phyloP scores from a whole-genome alignment of 2,888 invertebrate genomes.

The Pteria penguin region DNA sequence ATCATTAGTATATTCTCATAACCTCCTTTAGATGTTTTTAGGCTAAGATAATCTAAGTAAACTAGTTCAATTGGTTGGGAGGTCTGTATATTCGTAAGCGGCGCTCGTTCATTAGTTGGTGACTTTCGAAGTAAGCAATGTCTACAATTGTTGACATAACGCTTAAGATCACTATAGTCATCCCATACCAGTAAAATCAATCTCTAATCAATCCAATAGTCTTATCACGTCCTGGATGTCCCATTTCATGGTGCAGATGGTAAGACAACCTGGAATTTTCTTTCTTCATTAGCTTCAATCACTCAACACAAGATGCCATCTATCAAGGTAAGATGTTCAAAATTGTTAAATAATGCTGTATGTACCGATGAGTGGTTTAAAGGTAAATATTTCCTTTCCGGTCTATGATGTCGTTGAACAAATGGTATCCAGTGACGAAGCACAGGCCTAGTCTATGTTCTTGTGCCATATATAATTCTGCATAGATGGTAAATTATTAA shows the following conservation, averaged over 20 bases:
- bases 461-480: no score
- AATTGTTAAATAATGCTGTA: background rate
- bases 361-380: no score
- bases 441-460: no score
- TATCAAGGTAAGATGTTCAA: background rate
- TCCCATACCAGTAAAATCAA: conserved; percentile 14
- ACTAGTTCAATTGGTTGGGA: conserved; percentile 13
- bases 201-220: no score
- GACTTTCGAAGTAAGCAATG: conserved; percentile 12
- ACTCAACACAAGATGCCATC: background rate
- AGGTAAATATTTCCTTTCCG: no score
- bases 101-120: background rate
- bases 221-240: no score
- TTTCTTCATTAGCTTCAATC: background rate
- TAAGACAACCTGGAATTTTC: background rate
- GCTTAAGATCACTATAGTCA: background rate
- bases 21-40: conserved; percentile 11
- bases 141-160: background rate
- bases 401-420: no score
- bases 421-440: no score
- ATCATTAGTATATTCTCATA: background rate
- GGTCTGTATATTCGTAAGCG: background rate
- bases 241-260: background rate
- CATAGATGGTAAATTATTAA: no score
- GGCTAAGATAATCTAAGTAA: conserved; percentile 6